phyloP scores from a whole-genome alignment of 2,797 vertebrate genomes.

The Siniperca undulata region DNA sequence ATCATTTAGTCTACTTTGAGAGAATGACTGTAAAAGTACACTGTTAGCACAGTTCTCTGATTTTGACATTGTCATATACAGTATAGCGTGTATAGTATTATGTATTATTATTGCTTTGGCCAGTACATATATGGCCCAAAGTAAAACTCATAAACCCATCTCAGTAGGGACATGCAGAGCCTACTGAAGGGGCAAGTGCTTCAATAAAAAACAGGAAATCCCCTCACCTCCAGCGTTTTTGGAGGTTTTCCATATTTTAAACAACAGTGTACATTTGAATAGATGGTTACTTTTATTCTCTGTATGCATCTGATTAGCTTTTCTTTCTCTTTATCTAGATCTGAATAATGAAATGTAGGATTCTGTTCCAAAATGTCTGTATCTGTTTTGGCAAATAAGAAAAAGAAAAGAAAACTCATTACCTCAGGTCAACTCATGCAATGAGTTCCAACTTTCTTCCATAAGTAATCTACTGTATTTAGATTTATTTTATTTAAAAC shows the following conservation, averaged over 20 bases:
- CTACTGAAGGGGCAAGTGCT: background rate
- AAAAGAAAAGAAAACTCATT: background rate
- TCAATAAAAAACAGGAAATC: conserved; percentile 29
- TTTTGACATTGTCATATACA: background rate
- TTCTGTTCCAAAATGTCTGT: conserved; percentile 23
- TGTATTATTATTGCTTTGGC: conserved; percentile 29
- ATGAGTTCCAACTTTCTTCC: conserved; percentile 1
- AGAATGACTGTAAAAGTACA: conserved; percentile 5
- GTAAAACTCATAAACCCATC: conserved; percentile 22
- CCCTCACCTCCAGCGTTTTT: background rate
- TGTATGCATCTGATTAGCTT: conserved; percentile 31
- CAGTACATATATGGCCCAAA: conserved; percentile 18
- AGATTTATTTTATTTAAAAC: background rate
- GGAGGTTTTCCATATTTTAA: conserved; percentile 9
- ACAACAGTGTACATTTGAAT: conserved; percentile 11
- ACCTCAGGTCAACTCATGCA: conserved; percentile 15
- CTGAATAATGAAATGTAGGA: conserved; percentile 24
- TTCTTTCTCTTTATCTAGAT: conserved; percentile 32
- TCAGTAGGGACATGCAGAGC: conserved; percentile 17
- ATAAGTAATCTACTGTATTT: background rate
- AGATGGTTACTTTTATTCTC: conserved; percentile 6
- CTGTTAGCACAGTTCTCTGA: background rate
- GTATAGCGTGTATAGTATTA: background rate
- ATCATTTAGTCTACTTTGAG: background rate
- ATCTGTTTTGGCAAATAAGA: conserved; percentile 17